phyloP scores from a whole-genome alignment of 2,888 invertebrate species.

The Heliothis peltigera region DNA sequence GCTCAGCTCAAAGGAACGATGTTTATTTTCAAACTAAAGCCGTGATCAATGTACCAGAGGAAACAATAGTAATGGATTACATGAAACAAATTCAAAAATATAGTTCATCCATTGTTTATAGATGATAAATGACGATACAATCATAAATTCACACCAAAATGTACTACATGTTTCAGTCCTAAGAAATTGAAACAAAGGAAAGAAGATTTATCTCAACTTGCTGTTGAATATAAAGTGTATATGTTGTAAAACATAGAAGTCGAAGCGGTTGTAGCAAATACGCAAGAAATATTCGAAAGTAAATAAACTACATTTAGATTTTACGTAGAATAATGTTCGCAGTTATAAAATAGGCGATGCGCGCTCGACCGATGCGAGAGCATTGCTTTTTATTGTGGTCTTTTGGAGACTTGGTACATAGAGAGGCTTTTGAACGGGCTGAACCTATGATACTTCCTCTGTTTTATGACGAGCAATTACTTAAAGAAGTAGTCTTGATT shows the following conservation, averaged over 20 bases:
- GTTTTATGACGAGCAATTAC: no score
- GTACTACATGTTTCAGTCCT: conserved; percentile 33
- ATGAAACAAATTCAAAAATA: conserved; percentile 45
- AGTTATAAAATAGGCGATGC: conserved; percentile 46
- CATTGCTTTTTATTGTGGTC: conserved; percentile 1
- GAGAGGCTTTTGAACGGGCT: not conserved
- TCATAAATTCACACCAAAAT: conserved; percentile 46
- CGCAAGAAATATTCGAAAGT: conserved; percentile 54
- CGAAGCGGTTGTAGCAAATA: conserved; percentile 26
- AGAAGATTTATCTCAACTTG: conserved; percentile 14
- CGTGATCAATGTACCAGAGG: conserved; percentile 42
- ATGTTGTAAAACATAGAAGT: conserved; percentile 11
- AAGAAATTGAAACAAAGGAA: conserved; percentile 38
- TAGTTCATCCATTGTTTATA: conserved; percentile 26
- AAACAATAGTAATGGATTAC: conserved; percentile 31
- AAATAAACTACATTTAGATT: conserved; percentile 60
- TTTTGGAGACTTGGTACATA: not conserved
- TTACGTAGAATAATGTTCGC: conserved; percentile 53
- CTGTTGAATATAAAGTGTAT: conserved; percentile 8
- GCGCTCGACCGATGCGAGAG: conserved; percentile 14
- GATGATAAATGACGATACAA: conserved; percentile 21
- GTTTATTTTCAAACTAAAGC: conserved; percentile 38
- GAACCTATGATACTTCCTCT: no score
- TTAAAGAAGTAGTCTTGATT: no score
- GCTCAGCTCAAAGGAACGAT: conserved; percentile 18